phyloP scores from a whole-genome alignment of 2,888 invertebrate species.

The Plutella xylostella region DNA sequence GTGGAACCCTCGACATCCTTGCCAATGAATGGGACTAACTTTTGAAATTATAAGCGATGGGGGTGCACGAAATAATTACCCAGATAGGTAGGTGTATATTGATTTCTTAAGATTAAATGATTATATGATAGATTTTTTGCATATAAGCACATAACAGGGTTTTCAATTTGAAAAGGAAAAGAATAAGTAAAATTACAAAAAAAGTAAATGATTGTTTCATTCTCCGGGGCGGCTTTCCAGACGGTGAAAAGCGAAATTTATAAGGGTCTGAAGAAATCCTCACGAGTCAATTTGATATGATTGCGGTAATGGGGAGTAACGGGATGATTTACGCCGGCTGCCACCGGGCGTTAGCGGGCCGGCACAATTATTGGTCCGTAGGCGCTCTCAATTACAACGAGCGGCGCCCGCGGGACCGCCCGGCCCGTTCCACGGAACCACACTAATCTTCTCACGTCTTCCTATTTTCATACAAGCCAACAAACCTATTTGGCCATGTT shows the following conservation, averaged over 20 bases:
- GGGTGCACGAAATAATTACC: too few relatives aligned
- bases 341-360: slow-evolving; percentile 40
- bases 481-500: too few relatives aligned
- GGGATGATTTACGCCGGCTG: slow-evolving; percentile 60
- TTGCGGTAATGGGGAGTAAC: slow-evolving; percentile 66
- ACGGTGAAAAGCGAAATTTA: too few relatives aligned
- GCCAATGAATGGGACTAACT: slow-evolving; percentile 1
- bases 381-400: slow-evolving; percentile 68
- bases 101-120: too few relatives aligned
- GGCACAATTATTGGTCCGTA: slow-evolving; percentile 67
- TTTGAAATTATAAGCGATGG: too few relatives aligned
- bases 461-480: slow-evolving; percentile 1
- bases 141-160: too few relatives aligned
- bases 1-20: slow-evolving; percentile 46
- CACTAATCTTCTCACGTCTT: slow-evolving; percentile 43
- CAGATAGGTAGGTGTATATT: too few relatives aligned
- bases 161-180: background rate
- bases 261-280: slow-evolving; percentile 43
- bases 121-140: too few relatives aligned
- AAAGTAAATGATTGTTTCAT: too few relatives aligned
- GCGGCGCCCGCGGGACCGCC: slow-evolving; percentile 63
- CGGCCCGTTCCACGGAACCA: slow-evolving; percentile 41
- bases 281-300: slow-evolving; percentile 63
- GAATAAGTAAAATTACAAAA: too few relatives aligned
- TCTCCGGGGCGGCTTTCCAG: too few relatives aligned